Percentiles rank a stretch among this genome's conserved stretches.
phyloP scores from a whole-genome alignment of 2,113 vertebrate species.

The Muntiacus muntjak region DNA sequence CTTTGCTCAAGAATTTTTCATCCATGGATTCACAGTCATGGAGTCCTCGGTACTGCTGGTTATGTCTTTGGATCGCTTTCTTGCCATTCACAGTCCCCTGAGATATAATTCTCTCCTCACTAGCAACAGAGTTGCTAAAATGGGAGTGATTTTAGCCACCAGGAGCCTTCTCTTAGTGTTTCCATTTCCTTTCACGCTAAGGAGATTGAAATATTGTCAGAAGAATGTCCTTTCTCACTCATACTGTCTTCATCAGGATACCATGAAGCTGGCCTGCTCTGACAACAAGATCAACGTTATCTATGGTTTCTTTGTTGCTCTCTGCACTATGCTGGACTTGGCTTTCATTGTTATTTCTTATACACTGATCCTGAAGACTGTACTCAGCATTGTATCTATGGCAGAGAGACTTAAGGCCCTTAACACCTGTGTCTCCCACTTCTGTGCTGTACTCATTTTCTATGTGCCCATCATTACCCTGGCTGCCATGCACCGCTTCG shows the following conservation, averaged over 20 bases:
- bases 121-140: neutral
- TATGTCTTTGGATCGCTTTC: conserved; percentile 43
- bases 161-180: conserved; percentile 26
- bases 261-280: conserved; percentile 33
- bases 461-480: conserved; percentile 8
- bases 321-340: conserved; percentile 20
- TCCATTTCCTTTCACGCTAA: conserved; percentile 28
- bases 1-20: conserved; percentile 47
- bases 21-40: conserved; percentile 35
- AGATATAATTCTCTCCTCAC: conserved; percentile 20
- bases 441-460: conserved; percentile 31
- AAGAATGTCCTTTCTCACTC: conserved; percentile 34
- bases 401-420: conserved; percentile 3
- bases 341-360: conserved; percentile 37
- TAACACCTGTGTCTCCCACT: conserved; percentile 17
- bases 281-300: conserved; percentile 4
- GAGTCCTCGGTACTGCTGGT: conserved; percentile 38
- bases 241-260: conserved; percentile 35
- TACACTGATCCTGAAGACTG: neutral
- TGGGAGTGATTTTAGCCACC: neutral
- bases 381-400: neutral
- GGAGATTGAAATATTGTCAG: conserved; percentile 2
- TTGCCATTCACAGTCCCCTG: conserved; percentile 39
- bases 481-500: conserved; percentile 6
- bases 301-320: conserved; percentile 13